Evolutionary conservation across 2,113 vertebrate species (phyloP).

Genomic region (Bubalus kerabau): DNA sequence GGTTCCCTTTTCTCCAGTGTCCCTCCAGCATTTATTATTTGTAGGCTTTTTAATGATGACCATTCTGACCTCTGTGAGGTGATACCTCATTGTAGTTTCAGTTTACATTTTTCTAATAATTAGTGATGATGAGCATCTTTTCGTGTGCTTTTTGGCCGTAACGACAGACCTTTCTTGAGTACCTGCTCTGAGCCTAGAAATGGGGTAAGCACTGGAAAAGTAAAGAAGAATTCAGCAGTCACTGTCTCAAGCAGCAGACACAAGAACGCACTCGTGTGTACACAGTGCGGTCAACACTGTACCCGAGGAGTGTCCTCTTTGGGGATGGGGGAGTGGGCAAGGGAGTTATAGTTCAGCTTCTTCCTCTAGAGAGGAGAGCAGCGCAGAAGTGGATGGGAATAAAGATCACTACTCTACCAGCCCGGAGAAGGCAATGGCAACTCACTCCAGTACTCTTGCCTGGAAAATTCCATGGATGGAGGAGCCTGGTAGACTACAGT

Average conservation of each 20-base stretch:
- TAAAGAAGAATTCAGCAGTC: background rate
- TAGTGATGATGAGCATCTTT: background rate
- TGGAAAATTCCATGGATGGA: background rate
- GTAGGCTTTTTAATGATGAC: background rate
- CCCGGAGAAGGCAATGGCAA: background rate
- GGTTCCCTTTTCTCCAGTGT: background rate
- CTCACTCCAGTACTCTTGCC: background rate
- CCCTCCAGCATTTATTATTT: background rate
- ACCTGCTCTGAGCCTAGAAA: background rate
- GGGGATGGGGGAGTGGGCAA: background rate
- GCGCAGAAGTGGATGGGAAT: background rate
- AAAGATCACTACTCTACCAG: background rate
- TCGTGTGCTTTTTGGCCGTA: background rate
- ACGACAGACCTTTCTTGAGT: background rate
- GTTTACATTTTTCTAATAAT: background rate
- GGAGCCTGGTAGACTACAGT: background rate
- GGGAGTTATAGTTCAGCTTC: background rate
- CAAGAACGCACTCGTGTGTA: accelerated
- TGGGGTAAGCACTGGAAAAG: background rate
- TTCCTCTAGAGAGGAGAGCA: background rate
- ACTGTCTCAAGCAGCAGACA: background rate
- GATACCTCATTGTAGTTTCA: background rate
- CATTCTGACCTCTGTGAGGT: background rate
- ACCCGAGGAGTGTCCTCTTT: accelerated
- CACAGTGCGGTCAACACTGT: accelerated